Base-by-base conservation (phyloP, 2,113 vertebrate species). In the Globicephala melas region DNA sequence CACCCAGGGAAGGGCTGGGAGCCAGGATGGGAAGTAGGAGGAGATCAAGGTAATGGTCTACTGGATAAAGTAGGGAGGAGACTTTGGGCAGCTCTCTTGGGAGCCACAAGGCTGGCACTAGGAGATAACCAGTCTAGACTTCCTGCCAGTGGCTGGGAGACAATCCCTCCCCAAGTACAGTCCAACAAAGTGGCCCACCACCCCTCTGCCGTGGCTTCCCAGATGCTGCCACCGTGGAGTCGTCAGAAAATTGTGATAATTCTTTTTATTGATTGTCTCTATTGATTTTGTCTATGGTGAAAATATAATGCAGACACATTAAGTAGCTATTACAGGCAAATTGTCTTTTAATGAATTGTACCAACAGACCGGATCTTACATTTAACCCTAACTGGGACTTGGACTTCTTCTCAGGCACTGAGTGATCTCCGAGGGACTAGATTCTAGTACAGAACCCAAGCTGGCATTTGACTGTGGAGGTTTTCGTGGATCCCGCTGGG, bases 301-400 rank as follows among this genome's bases (percentile, higher is more conserved):
- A 98, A 98, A 99, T 97, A 98, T 92, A 97, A 36, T 98, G 90
- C 91, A 95, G 96, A 95, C 82, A 98, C 90, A 94, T 98, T 97
- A 98, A 98, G 93, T 94, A 98, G 96, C 96, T 97, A 98, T 98
- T 98, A 95, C 17, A 95, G 96, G 96, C 73, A 93, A 98, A 98
- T 98, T 94, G 91, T 91, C 96, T 97, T 96, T 97, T 98, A 98
- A 98, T 98, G 94, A 98, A 98, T 97, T 97, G 93, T 41, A 98
- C 44, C 92, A 97, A 94, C 70, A 97, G 91, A 80, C 74, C 28
- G 21, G 87, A 85, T 77, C 95, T 97, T 95, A 92, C 65, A 36
- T 58, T 97, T 88, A 97, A 94, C 87, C 60, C 92, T 89, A 73
- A 81, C 47, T 50, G 33, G 17, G 33, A 79, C 80, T 87, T 50